phyloP scores from a whole-genome alignment of 2,113 vertebrate genomes.

The Bubo bubo region DNA sequence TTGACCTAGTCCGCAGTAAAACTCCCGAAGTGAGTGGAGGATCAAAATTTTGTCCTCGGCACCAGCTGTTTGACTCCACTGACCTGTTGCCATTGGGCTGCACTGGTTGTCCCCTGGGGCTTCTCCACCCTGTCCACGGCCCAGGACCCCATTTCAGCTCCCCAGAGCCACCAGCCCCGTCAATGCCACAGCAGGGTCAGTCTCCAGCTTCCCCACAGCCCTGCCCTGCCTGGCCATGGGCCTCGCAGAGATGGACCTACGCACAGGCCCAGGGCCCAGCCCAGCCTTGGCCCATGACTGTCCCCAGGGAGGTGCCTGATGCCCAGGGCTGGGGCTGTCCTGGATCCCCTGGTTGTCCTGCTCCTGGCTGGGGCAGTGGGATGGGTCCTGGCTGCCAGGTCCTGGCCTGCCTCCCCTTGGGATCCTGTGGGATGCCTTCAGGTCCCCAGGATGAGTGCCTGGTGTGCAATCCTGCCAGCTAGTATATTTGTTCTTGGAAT shows the following conservation, averaged over 20 bases:
- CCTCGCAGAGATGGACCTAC: neutral
- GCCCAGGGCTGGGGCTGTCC: neutral
- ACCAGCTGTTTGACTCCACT: neutral
- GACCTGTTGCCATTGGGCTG: neutral
- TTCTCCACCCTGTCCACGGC: neutral
- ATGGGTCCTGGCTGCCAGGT: neutral
- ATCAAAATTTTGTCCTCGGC: neutral
- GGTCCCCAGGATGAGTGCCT: too few relatives aligned
- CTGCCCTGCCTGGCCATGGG: too few relatives aligned
- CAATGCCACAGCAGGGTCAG: fast-evolving
- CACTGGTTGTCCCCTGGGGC: neutral
- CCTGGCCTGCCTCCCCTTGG: neutral
- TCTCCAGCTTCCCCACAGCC: neutral
- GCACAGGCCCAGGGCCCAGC: fast-evolving
- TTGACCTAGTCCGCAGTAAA: neutral
- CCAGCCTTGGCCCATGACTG: neutral
- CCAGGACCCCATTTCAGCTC: neutral
- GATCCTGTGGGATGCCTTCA: neutral
- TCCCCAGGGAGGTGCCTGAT: neutral
- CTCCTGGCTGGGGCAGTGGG: too few relatives aligned
- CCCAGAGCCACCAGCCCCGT: neutral
- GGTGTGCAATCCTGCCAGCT: too few relatives aligned
- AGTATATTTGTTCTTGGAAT: neutral
- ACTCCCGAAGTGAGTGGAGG: neutral
- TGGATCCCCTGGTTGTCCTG: neutral